These are phyloP conservation scores for Vesta saturnalis DNA, from an alignment of 2,888 invertebrate genomes.

Conservation along the genomic window DNA sequence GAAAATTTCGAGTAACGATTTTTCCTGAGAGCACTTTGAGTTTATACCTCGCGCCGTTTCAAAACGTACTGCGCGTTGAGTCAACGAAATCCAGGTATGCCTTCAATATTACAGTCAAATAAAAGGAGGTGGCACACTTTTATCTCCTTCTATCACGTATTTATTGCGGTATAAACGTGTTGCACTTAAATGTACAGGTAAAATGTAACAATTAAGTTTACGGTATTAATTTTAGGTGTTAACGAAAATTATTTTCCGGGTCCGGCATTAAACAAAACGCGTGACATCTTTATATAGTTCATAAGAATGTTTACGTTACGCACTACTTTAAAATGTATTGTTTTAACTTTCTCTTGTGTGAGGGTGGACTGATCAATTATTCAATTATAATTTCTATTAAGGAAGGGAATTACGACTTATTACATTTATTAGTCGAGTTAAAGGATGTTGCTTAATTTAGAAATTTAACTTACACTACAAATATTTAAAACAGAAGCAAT, in stretches of 20 bases:
- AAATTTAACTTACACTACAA: no score
- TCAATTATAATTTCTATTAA: not conserved
- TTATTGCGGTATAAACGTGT: conserved; percentile 34
- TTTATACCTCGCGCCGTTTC: conserved; percentile 37
- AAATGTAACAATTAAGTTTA: conserved; percentile 33
- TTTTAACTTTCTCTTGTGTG: not conserved
- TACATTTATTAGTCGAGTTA: no score
- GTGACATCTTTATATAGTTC: not conserved
- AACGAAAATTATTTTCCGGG: conserved; percentile 12
- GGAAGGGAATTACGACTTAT: not conserved
- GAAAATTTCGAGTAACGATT: conserved; percentile 18
- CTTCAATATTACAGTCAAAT: conserved; percentile 42
- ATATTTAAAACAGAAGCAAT: no score
- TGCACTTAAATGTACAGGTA: conserved; percentile 37
- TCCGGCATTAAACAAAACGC: not conserved
- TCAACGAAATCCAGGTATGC: conserved; percentile 45
- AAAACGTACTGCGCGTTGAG: conserved; percentile 44
- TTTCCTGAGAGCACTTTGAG: conserved; percentile 17
- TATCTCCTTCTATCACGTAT: conserved; percentile 23
- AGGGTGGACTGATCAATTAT: not conserved
- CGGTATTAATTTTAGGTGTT: conserved; percentile 23
- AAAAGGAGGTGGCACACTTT: conserved; percentile 40
- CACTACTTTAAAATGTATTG: no score
- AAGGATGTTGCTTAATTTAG: no score
- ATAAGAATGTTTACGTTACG: not conserved